phyloP scores from a whole-genome alignment of 2,888 invertebrate genomes.

The Cryptus armator region DNA sequence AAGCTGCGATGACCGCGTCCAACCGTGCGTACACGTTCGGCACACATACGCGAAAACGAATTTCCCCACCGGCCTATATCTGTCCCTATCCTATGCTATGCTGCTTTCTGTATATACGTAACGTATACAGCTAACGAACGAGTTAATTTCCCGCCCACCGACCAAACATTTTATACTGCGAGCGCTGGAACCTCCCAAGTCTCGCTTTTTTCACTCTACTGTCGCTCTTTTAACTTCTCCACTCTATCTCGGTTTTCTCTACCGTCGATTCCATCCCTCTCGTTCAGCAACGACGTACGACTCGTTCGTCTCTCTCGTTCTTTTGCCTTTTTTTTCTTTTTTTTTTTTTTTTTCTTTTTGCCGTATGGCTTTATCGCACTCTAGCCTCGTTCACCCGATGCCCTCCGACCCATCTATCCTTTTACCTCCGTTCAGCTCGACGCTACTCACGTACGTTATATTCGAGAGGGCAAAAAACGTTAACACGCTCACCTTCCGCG shows the following conservation, averaged over 20 bases:
- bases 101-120: background rate
- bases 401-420: background rate
- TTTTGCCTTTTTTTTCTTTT: background rate
- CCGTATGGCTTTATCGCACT: background rate
- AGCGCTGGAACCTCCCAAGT: constrained; percentile 16
- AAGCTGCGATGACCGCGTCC: constrained; percentile 39
- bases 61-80: constrained; percentile 36
- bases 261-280: constrained; percentile 3
- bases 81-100: background rate
- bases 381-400: background rate
- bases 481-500: constrained; percentile 39
- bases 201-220: constrained; percentile 35
- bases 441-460: constrained; percentile 30
- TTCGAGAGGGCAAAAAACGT: constrained; percentile 31
- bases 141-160: constrained; percentile 59
- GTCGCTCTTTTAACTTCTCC: constrained; percentile 35
- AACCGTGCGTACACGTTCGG: constrained; percentile 29
- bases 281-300: constrained; percentile 14
- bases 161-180: constrained; percentile 52
- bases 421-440: background rate
- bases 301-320: constrained; percentile 14
- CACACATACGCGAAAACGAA: constrained; percentile 45
- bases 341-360: background rate
- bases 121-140: constrained; percentile 47
- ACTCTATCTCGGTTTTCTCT: constrained; percentile 7